These are phyloP conservation scores for Echeneis naucrates DNA, from an alignment of 2,797 vertebrate species.

Conservation along the genomic window DNA sequence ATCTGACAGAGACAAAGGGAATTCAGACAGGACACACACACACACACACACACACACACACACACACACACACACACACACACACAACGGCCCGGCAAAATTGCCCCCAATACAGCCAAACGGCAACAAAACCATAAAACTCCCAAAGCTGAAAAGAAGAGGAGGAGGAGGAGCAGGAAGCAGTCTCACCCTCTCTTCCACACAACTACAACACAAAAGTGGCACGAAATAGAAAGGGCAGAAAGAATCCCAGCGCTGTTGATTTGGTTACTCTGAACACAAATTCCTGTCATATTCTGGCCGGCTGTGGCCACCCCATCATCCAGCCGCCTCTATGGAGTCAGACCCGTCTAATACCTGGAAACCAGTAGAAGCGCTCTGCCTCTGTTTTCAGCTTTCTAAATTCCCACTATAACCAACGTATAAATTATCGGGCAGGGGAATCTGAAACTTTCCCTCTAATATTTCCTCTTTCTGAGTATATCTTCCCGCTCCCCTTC, in stretches of 20 bases:
- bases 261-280: neutral
- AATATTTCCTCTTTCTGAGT: slow-evolving; percentile 67
- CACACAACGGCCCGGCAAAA: slow-evolving; percentile 19
- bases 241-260: neutral
- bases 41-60: slow-evolving; percentile 45
- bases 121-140: slow-evolving; percentile 76
- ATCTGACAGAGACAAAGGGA: slow-evolving; percentile 85
- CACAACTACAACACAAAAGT: slow-evolving; percentile 7
- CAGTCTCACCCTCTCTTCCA: neutral
- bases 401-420: slow-evolving; percentile 43
- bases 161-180: slow-evolving; percentile 30
- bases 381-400: neutral
- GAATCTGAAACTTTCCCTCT: slow-evolving; percentile 84
- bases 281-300: neutral
- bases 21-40: slow-evolving; percentile 64
- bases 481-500: slow-evolving; percentile 36
- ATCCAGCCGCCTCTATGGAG: neutral
- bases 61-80: slow-evolving; percentile 38
- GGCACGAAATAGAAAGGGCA: neutral
- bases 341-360: neutral
- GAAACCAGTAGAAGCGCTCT: neutral
- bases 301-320: neutral
- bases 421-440: slow-evolving; percentile 73
- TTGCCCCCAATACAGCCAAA: slow-evolving; percentile 66
- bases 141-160: slow-evolving; percentile 50